These are phyloP conservation scores for Mionectes macconnelli DNA, from an alignment of 2,113 vertebrate genomes.

Conservation along the genomic window DNA sequence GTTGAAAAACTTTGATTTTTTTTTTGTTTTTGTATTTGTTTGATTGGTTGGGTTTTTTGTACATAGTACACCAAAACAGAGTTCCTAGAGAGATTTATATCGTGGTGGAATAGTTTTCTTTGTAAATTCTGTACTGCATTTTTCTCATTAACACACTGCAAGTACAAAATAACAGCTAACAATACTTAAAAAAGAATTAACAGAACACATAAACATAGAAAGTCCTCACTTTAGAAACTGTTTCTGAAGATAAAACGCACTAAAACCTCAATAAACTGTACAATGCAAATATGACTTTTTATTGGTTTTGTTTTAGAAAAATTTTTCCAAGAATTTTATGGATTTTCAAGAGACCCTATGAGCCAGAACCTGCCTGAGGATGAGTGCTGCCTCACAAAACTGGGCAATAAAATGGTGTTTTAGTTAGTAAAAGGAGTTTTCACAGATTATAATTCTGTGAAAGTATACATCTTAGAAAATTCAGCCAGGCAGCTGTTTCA, in stretches of 20 bases:
- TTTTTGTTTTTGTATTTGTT: not conserved
- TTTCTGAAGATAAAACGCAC: not conserved
- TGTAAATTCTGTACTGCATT: not conserved
- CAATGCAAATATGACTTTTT: not conserved
- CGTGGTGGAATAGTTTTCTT: not conserved
- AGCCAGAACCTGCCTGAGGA: not conserved
- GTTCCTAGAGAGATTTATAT: not conserved
- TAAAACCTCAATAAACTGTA: not conserved
- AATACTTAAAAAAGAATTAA: not conserved
- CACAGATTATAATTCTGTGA: not conserved
- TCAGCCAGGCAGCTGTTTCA: not conserved
- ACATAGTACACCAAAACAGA: not conserved
- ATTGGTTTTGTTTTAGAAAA: not conserved
- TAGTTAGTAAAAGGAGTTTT: not conserved
- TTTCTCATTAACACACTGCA: not conserved
- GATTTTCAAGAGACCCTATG: not conserved
- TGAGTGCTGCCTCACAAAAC: not conserved
- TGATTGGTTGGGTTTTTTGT: not conserved
- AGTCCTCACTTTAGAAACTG: not conserved
- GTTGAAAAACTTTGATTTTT: not conserved
- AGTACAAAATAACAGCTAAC: not conserved
- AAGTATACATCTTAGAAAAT: not conserved
- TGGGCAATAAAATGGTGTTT: not conserved
- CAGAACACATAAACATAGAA: not conserved
- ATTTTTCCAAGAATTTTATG: not conserved